Evolutionary conservation across 1,140 invertebrate species (phyloP), one percentile per base, ranked within the genome.

Genomic region (Mya arenaria): DNA sequence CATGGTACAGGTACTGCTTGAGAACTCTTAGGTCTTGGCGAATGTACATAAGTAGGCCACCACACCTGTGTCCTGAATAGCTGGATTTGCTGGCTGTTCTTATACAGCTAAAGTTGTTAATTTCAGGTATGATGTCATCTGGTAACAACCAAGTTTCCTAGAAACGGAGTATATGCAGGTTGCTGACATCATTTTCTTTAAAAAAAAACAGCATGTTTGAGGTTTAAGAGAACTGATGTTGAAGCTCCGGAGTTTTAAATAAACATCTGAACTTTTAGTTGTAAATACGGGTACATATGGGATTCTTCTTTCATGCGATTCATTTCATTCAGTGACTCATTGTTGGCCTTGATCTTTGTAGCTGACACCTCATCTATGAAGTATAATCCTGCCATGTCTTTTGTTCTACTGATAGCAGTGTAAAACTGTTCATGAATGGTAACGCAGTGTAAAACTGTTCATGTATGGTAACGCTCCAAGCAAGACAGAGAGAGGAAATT

Each of bases 391-490:
- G 62, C 62, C n/a, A 65, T 65, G 30, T 65, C n/a, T 65, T 65
- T 65, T 65, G 62, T 65, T 65, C 62, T 65, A 32, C 62, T 65
- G 62, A 32, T 65, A 34, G 62, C 62, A 65, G 62, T 65, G 62
- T 65, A 30, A 65, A 65, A 65, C 62, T 65, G 62, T 65, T 34
- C 62, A 34, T 65, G 62, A 6, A 65, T 32, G 62, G 36, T 8
- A 65, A 32, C 36, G 30, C 62, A 32, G 62, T 65, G 30, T 65
- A 32, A 13, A 28, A 28, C 6, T 32, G 10, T 32, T 65, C 36
- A 15, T 15, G 10, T 10, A 15, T 15, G 6, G 62, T 65, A 32
- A 65, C 62, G 36, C 62, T 34, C 62, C 62, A 65, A 65, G 62
- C 62, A 65, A 32, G 62, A 65, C n/a, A n/a, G 28, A 65, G 62